These are phyloP conservation scores for Enteromius argenteus DNA, from an alignment of 2,797 vertebrate genomes.

Conservation along the genomic window DNA sequence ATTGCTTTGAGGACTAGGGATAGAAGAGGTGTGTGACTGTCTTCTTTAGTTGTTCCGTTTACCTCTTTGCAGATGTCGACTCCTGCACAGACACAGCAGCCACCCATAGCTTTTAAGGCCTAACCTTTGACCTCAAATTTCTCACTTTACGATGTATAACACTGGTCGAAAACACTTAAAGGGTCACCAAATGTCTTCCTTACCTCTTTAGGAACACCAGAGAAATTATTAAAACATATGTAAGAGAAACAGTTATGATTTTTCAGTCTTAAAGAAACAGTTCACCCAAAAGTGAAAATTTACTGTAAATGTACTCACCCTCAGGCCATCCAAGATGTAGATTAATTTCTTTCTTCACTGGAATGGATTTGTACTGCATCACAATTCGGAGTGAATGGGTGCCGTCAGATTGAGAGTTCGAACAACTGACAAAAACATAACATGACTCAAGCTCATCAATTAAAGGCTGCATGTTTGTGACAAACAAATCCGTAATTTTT, in stretches of 20 bases:
- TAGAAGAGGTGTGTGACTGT: constrained; percentile 1
- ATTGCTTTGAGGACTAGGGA: constrained; percentile 34
- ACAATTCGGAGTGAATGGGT: neutral
- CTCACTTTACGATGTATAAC: constrained; percentile 47
- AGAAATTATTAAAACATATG: constrained; percentile 44
- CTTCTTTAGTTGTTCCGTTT: constrained; percentile 39
- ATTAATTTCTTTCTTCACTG: neutral
- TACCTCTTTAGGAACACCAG: constrained; percentile 43
- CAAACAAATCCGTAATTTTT: neutral
- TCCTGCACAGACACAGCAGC: constrained; percentile 51
- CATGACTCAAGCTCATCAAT: neutral
- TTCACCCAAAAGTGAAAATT: neutral
- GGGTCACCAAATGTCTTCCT: constrained; percentile 33
- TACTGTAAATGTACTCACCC: neutral
- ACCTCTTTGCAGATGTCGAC: constrained; percentile 59
- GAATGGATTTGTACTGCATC: neutral
- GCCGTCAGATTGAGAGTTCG: neutral
- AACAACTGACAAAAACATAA: neutral
- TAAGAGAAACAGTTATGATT: constrained; percentile 12
- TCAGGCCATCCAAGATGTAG: neutral
- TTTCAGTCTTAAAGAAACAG: neutral
- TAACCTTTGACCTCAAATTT: constrained; percentile 41
- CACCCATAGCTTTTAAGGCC: constrained; percentile 62
- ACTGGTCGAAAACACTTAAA: constrained; percentile 44
- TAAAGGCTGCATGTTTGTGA: neutral